Evolutionary conservation across 2,888 invertebrate species (phyloP).

Genomic region (Dione juno): DNA sequence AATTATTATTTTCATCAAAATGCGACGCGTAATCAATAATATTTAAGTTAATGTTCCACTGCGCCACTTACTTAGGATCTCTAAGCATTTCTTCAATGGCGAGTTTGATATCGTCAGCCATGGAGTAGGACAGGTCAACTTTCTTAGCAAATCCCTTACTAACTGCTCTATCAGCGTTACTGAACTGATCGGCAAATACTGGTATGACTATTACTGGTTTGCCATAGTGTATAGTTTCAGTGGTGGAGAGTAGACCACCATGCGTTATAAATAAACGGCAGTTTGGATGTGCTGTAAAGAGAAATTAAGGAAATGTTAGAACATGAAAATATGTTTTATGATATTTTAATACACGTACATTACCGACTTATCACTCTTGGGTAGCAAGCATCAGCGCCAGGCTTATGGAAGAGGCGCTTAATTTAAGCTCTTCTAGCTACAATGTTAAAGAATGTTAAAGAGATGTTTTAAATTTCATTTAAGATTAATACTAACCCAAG

Average conservation of each 20-base stretch:
- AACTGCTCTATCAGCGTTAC: slow-evolving; percentile 58
- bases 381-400: too few relatives aligned
- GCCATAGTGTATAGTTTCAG: slow-evolving; percentile 62
- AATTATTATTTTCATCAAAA: too few relatives aligned
- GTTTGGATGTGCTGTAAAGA: slow-evolving; percentile 65
- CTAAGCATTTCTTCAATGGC: slow-evolving; percentile 54
- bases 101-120: slow-evolving; percentile 51
- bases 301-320: background rate
- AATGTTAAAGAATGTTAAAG: too few relatives aligned
- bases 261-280: slow-evolving; percentile 68
- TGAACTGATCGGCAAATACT: slow-evolving; percentile 64
- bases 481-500: slow-evolving; percentile 51
- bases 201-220: slow-evolving; percentile 68
- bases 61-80: slow-evolving; percentile 52
- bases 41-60: too few relatives aligned
- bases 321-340: slow-evolving; percentile 33
- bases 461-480: too few relatives aligned
- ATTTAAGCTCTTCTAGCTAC: too few relatives aligned
- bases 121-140: slow-evolving; percentile 52
- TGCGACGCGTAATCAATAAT: too few relatives aligned
- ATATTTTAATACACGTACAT: too few relatives aligned
- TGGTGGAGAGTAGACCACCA: slow-evolving; percentile 67
- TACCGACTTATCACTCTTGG: too few relatives aligned
- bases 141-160: slow-evolving; percentile 57
- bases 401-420: too few relatives aligned